Conservation (phyloP, 64 coral and sea anemone species). For the Acropora tenuis region DNA sequence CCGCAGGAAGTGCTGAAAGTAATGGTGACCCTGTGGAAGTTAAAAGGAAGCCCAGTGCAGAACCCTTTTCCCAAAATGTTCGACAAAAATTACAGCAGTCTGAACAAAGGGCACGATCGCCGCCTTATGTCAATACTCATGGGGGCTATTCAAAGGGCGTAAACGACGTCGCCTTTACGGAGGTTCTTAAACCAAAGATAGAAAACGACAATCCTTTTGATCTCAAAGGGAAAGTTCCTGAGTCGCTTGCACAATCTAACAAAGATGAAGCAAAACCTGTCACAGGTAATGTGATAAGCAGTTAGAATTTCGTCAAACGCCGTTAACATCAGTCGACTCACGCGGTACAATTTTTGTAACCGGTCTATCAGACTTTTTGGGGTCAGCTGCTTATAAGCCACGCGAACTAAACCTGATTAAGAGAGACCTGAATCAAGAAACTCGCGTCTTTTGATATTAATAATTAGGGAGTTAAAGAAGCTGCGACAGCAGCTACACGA, state of each 20-base stretch:
- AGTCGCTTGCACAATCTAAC: background rate
- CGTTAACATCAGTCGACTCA: too few relatives aligned
- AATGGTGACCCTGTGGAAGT: background rate
- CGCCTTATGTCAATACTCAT: background rate
- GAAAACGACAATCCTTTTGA: background rate
- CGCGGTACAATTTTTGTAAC: too few relatives aligned
- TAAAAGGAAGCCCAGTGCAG: background rate
- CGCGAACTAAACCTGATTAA: too few relatives aligned
- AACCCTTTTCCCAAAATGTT: constrained; percentile 2
- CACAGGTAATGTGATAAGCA: background rate
- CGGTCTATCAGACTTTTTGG: too few relatives aligned
- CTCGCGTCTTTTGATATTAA: too few relatives aligned
- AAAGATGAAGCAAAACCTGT: background rate
- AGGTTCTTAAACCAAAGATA: background rate
- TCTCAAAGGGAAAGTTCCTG: background rate
- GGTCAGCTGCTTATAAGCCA: too few relatives aligned
- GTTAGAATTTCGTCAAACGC: too few relatives aligned
- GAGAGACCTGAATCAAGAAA: too few relatives aligned
- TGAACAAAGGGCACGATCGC: background rate
- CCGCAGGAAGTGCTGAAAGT: background rate
- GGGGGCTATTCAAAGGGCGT: background rate
- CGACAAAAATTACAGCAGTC: background rate
- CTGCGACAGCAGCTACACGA: too few relatives aligned
- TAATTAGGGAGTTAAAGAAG: too few relatives aligned
- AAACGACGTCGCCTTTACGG: background rate